Evolutionary conservation across 1,140 invertebrate species (phyloP).

Genomic region (Globodera ellingtonae): DNA sequence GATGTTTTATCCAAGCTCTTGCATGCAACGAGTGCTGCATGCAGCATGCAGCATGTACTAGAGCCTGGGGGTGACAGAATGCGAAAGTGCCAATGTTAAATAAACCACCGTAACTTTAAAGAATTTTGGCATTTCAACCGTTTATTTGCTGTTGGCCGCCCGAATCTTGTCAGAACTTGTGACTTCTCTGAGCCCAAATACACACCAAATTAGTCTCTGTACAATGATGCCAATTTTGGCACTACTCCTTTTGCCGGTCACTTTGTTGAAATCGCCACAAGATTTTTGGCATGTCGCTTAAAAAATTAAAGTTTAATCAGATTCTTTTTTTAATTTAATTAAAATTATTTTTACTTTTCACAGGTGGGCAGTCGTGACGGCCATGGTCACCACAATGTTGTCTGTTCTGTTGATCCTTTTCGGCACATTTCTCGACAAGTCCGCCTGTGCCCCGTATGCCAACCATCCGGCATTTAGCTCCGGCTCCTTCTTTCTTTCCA

Average conservation of each 20-base stretch:
- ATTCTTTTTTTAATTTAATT: not conserved
- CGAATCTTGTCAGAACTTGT: slow-evolving; percentile 51
- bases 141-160: slow-evolving; percentile 54
- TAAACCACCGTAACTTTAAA: not conserved
- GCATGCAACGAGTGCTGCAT: no score
- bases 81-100: not conserved
- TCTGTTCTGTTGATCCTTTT: slow-evolving; percentile 48
- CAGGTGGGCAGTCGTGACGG: slow-evolving; percentile 47
- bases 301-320: not conserved
- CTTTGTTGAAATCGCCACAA: slow-evolving; percentile 46
- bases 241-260: slow-evolving; percentile 43
- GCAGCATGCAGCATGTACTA: no score
- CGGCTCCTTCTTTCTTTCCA: slow-evolving; percentile 39
- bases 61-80: no score
- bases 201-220: slow-evolving; percentile 38
- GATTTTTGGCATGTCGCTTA: slow-evolving; percentile 43
- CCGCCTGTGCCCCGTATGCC: slow-evolving; percentile 33
- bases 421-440: slow-evolving; percentile 36
- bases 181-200: slow-evolving; percentile 31
- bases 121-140: slow-evolving; percentile 50
- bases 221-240: slow-evolving; percentile 47
- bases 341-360: slow-evolving; percentile 10
- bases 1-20: not conserved
- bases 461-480: slow-evolving; percentile 33
- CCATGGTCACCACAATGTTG: slow-evolving; percentile 51